Base-by-base conservation (phyloP, 2,888 invertebrate species). In the Xestia rhomboidea region DNA sequence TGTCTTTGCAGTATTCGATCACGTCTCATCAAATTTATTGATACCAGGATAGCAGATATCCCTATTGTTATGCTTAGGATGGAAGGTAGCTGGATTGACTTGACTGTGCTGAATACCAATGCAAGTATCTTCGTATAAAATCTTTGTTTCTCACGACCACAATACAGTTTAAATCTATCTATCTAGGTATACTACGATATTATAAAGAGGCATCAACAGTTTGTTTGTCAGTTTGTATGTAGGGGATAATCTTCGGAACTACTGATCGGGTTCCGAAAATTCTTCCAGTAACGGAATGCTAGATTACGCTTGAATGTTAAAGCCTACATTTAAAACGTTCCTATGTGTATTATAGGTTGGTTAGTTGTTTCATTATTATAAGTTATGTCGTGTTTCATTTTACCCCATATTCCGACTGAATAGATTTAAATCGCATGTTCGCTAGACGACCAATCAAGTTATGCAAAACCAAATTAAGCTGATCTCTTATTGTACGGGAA, bases 51-150 rank as follows among this genome's bases (percentile, higher is more conserved):
- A 60, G 15, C 46, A 67, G 24, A 63, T 44, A 72, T 85, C 54
- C 76, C 60, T 63, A 66, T 82, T 79, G 51, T 66, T 76, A 82
- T 82, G 76, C 57, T 71, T 24, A 41, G 24, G 15, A 57, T 63
- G 68, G 57, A 18, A n/a, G 49, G 27, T 78, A 69, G 27, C 49
- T 71, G 34, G 79, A 63, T 71, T 66, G 49, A 68, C 54, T 49
- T 64, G 8, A 24, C 34, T 44, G n/a, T 10, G 34, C 49, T 41
- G 80, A 84, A 82, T 85, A 81, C 69, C 69, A 87, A 82, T 80
- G 62, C 46, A 77, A 62, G 46, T 30, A 51, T 10, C 27, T 38
- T 44, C 41, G n/a, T 60, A 44, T 30, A 27, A n/a, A 82, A 68
- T 73, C 68, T 49, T 62, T 62, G n/a, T 62, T 72, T 64, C 66